Conservation (phyloP, 2,888 invertebrate genomes). For the Sarcophaga subvicina region DNA sequence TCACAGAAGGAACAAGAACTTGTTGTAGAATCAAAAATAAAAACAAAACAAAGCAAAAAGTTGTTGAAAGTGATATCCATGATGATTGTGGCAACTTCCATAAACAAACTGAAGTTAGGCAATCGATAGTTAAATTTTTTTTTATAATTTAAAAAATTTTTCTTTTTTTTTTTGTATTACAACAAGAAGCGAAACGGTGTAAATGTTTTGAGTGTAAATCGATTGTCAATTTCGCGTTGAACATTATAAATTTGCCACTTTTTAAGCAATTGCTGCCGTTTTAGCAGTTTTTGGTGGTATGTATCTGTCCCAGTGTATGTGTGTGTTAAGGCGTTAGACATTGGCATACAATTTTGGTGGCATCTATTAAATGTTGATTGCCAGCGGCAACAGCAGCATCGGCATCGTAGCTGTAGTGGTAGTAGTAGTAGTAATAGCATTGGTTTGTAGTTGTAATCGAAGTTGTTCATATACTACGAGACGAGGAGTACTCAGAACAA, state of each 20-base stretch:
- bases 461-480: constrained; percentile 6
- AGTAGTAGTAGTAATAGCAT: constrained; percentile 13
- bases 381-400: constrained; percentile 1
- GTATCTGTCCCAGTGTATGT: neutral
- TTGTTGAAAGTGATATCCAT: constrained; percentile 62
- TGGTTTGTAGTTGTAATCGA: neutral
- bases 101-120: constrained; percentile 43
- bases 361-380: constrained; percentile 47
- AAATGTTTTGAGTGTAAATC: constrained; percentile 68
- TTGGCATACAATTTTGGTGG: constrained; percentile 52
- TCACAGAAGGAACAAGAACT: constrained; percentile 21
- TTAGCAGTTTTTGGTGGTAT: constrained; percentile 11
- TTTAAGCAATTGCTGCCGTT: constrained; percentile 60
- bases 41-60: constrained; percentile 33
- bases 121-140: constrained; percentile 60
- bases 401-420: neutral
- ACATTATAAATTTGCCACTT: constrained; percentile 61
- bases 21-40: constrained; percentile 65
- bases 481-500: neutral
- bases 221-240: constrained; percentile 70
- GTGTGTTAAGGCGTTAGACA: constrained; percentile 10
- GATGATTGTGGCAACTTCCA: constrained; percentile 32
- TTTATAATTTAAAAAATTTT: neutral
- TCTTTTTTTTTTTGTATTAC: constrained; percentile 8
- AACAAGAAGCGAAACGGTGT: constrained; percentile 30